Conservation (phyloP, 2,797 vertebrate species). For the Presbytis comata region DNA sequence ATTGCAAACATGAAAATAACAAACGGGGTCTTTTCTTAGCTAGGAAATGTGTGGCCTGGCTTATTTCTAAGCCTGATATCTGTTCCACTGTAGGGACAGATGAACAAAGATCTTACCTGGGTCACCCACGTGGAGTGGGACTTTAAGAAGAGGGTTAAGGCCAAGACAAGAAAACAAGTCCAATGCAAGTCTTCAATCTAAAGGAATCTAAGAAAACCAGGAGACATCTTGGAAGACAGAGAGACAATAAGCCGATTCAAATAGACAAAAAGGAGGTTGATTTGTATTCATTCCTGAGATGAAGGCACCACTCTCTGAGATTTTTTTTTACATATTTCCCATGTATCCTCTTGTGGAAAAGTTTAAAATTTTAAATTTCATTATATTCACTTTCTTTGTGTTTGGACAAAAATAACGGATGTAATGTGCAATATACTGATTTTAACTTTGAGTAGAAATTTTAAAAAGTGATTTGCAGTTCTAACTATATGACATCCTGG, state of each 20-base stretch:
- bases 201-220: neutral
- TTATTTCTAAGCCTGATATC: neutral
- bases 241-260: neutral
- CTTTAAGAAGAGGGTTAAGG: neutral
- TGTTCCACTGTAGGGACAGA: neutral
- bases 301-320: neutral
- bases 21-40: neutral
- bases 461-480: neutral
- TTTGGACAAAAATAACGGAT: constrained; percentile 17
- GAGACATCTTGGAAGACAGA: neutral
- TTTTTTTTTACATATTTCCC: neutral
- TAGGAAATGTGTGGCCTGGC: neutral
- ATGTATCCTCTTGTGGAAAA: neutral
- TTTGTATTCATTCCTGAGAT: neutral
- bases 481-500: neutral
- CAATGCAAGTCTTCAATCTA: neutral
- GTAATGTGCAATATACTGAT: neutral
- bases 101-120: neutral
- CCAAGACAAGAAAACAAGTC: neutral
- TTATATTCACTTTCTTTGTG: neutral
- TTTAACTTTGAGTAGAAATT: constrained; percentile 14
- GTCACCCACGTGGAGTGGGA: neutral
- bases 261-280: neutral
- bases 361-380: neutral
- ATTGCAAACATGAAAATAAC: neutral